Base-by-base conservation (phyloP, 1,140 invertebrate genomes). In the Lordiphosa collinella region DNA sequence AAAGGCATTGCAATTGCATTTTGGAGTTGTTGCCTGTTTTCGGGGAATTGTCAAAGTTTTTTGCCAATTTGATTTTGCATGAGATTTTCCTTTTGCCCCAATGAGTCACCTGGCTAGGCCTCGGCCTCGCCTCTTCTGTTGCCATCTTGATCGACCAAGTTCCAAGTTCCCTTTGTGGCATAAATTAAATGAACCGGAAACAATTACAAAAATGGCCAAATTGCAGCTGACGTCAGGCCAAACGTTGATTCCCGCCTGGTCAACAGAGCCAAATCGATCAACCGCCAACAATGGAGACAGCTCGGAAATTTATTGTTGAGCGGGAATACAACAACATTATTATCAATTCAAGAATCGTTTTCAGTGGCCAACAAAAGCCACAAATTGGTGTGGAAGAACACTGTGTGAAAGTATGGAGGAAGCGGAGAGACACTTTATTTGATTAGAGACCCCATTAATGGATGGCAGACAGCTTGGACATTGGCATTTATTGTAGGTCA, bases 141-240 rank as follows among this genome's bases (percentile, higher is more conserved):
- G 41, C 41, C 41, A 44, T 44, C 18, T 44, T 44, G 22, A 25
- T 25, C 22, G 7, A 7, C 22, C 22, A 25, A 25, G 22, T 25
- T 44, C 55, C 41, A 60, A n/a, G n/a, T 60, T 47, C 12, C 57
- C 46, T 38, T 14, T 38, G 36, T 13, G 36, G 36, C 36, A 14
- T 13, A 38, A 13, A 8, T 5, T 43, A 57, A 14, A 40, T 53
- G 61, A 53, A 43, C 46, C 75, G 75, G 75, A 79, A 79, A 57
- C 66, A 75, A 79, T 79, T 79, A 79, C 75, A 75, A 80, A 79
- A 79, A 79, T 66, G 75, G 75, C 60, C 60, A 82, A 79, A 79
- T 79, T 80, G 74, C 75, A 65, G 51, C 29, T 66, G 66, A 37
- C 64, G 16, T 25, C 11, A 25, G 8, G 6, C 6, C 44, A 16